Evolutionary conservation across 2,797 vertebrate genomes (phyloP).

Genomic region (Enteromius afrohamiltoni): DNA sequence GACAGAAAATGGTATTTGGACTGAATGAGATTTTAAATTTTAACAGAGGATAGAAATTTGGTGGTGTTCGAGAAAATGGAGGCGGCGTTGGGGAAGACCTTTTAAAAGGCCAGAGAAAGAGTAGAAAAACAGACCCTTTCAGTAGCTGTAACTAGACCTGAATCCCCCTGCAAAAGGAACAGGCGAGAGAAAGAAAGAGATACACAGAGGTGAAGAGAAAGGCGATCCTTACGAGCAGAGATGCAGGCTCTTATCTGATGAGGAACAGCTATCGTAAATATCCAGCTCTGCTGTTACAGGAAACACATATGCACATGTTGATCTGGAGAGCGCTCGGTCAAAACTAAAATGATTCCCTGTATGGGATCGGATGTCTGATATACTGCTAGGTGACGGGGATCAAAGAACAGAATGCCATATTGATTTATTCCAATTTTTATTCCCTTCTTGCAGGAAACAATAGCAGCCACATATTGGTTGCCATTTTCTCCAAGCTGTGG

Average conservation of each 20-base stretch:
- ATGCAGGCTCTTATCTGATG: slow-evolving; percentile 55
- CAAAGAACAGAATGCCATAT: slow-evolving; percentile 16
- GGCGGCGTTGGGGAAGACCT: slow-evolving; percentile 2
- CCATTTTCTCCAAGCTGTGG: slow-evolving; percentile 1
- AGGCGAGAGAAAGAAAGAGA: slow-evolving; percentile 24
- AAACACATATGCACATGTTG: slow-evolving; percentile 47
- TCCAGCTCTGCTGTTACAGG: slow-evolving; percentile 54
- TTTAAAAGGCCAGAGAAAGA: slow-evolving; percentile 6
- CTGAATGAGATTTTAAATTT: slow-evolving; percentile 43
- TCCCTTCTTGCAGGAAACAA: slow-evolving; percentile 25
- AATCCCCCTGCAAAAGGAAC: slow-evolving; percentile 18
- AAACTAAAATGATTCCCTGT: slow-evolving; percentile 31
- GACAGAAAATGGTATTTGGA: slow-evolving; percentile 39
- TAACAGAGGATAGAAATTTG: slow-evolving; percentile 44
- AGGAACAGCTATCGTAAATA: slow-evolving; percentile 56
- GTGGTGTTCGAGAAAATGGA: slow-evolving; percentile 21
- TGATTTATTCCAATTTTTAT: slow-evolving; percentile 17
- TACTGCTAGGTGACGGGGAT: slow-evolving; percentile 29
- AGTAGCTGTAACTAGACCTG: slow-evolving; percentile 49
- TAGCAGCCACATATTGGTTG: slow-evolving; percentile 6
- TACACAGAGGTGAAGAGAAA: slow-evolving; percentile 53
- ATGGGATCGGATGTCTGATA: slow-evolving; percentile 36
- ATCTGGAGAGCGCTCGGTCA: slow-evolving; percentile 27
- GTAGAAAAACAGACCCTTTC: slow-evolving; percentile 34
- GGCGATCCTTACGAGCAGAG: slow-evolving; percentile 38